Evolutionary conservation across 92 coral and sea anemone genomes (phyloP), one percentile per base, ranked within the genome.

Genomic region (Porites evermanni): DNA sequence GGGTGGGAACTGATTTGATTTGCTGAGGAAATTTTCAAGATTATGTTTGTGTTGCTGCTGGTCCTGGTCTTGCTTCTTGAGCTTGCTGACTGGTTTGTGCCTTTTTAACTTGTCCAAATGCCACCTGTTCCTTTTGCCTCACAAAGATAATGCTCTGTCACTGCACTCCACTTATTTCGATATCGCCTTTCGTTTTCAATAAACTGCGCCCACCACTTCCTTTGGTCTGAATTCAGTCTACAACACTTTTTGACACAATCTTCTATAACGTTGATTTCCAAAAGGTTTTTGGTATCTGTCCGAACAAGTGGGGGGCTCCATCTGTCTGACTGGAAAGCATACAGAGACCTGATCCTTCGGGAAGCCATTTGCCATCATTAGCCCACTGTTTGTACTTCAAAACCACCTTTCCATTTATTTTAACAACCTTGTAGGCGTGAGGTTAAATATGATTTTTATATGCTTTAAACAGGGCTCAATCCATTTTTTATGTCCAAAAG

Each of bases 361-460:
- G 70, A 8, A 68, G 65, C 89, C 89, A 77, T 11, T 58, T 20
- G 56, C 78, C 70, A 68, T 77, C 89, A 23, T 61, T 78, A n/a
- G 89, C 82, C 89, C 83, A 77, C 12, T 75, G 77, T 74, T 85
- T 77, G 61, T 85, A 85, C 50, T 77, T 67, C 84, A 86, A 77
- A 14, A 77, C 17, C 4, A 70, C 84, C 23, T 64, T 44, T 23
- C 77, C 70, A 73, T 78, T 78, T 17, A 20, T 24, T 17, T 32
- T 64, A 2, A 54, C 26, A 20, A 77, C 77, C 24, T 64, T 67
- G 61, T 53, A 78, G 2, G 89, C 51, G 29, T 85, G 88, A 2
- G 73, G 88, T 54, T 85, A 77, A n/a, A 77, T 38, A 64, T 85
- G 84, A 29, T 75, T 85, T 56, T 85, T 7, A 85, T 64, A 6